Evolutionary conservation across 2,888 invertebrate species (phyloP).

Genomic region (Prenolepis imparis): DNA sequence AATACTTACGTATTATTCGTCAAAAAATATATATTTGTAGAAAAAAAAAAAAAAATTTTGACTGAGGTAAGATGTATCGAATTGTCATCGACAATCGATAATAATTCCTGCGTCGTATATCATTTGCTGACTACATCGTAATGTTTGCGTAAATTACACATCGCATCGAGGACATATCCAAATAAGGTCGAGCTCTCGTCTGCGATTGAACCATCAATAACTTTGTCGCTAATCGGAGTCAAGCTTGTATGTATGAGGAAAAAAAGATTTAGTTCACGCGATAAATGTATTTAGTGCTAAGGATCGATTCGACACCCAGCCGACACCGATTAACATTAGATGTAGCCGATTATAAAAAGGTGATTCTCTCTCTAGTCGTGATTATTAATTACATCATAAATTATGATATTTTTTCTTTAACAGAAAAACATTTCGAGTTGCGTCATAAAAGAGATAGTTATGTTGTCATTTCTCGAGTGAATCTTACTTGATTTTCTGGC

Average conservation of each 20-base stretch:
- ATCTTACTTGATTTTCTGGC: neutral
- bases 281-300: constrained; percentile 24
- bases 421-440: neutral
- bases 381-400: constrained; percentile 37
- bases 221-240: constrained; percentile 48
- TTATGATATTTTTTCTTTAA: neutral
- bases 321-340: neutral
- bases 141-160: constrained; percentile 50
- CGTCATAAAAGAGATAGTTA: neutral
- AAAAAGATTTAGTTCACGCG: constrained; percentile 35
- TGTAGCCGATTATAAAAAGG: constrained; percentile 7
- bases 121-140: constrained; percentile 27
- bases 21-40: neutral
- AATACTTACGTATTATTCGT: neutral
- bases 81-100: neutral
- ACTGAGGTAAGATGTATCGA: neutral
- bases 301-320: constrained; percentile 27
- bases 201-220: constrained; percentile 45
- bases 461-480: neutral
- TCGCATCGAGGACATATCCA: constrained; percentile 47
- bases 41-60: neutral
- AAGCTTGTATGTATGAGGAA: constrained; percentile 23
- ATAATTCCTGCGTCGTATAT: constrained; percentile 23
- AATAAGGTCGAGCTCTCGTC: constrained; percentile 42
- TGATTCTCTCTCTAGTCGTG: constrained; percentile 19